Evolutionary conservation across 2,797 vertebrate species (phyloP).

Genomic region (Echeneis naucrates): DNA sequence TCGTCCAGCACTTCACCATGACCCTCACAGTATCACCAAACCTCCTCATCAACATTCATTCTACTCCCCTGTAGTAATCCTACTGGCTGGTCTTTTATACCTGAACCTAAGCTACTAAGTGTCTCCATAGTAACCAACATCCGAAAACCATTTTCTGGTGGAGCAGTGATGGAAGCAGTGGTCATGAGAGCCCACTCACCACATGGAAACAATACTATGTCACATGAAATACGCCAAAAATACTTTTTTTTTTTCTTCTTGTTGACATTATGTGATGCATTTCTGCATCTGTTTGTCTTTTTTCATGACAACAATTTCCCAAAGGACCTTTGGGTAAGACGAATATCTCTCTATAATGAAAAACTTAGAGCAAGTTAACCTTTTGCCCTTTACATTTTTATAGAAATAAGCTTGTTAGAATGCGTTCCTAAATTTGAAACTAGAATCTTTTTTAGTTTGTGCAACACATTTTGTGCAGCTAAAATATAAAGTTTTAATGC

Average conservation of each 20-base stretch:
- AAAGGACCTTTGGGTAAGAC: not conserved
- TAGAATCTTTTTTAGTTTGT: not conserved
- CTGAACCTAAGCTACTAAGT: not conserved
- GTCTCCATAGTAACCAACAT: slow-evolving; percentile 1
- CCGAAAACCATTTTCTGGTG: not conserved
- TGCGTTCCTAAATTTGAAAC: not conserved
- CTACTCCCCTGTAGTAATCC: not conserved
- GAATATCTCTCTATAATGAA: not conserved
- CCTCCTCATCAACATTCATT: slow-evolving; percentile 2
- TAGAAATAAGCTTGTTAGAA: not conserved
- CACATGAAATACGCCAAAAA: not conserved
- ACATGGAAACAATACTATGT: slow-evolving; percentile 1
- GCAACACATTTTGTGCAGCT: not conserved
- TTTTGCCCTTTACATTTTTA: not conserved
- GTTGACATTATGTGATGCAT: not conserved
- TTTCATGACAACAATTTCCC: not conserved
- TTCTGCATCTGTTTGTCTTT: slow-evolving; percentile 5
- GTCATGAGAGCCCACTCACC: not conserved
- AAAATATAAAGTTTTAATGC: not conserved
- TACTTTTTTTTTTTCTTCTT: not conserved
- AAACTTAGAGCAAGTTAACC: not conserved
- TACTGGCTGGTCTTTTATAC: not conserved
- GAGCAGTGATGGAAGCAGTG: not conserved
- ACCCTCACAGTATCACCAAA: not conserved
- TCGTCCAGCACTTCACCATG: slow-evolving; percentile 4